Evolutionary conservation across 2,888 invertebrate species (phyloP).

Genomic region (Lasiommata megera): DNA sequence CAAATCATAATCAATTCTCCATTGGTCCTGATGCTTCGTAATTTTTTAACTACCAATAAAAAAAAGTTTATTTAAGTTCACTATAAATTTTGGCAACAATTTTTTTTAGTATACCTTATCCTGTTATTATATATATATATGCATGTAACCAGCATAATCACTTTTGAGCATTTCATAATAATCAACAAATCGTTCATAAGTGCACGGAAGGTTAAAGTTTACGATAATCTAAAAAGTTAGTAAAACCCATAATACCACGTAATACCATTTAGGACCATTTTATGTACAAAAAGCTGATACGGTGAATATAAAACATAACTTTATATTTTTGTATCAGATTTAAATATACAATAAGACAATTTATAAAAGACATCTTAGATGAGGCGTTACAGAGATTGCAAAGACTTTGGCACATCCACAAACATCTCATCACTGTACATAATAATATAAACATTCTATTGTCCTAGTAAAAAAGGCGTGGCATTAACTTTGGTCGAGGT

Average conservation of each 20-base stretch:
- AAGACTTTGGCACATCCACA: too few relatives aligned
- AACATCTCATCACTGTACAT: too few relatives aligned
- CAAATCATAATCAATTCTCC: background rate
- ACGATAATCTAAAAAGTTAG: background rate
- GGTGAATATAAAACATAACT: background rate
- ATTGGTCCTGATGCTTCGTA: too few relatives aligned
- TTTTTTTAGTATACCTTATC: background rate
- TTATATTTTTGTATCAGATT: too few relatives aligned
- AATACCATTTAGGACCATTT: conserved; percentile 20
- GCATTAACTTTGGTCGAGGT: too few relatives aligned
- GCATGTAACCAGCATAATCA: conserved; percentile 3
- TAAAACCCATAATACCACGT: background rate
- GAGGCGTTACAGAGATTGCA: too few relatives aligned
- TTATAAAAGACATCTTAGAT: too few relatives aligned
- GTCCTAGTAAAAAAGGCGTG: too few relatives aligned
- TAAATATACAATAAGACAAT: too few relatives aligned
- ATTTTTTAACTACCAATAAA: background rate
- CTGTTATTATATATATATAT: background rate
- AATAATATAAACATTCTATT: too few relatives aligned
- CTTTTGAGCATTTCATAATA: conserved; percentile 17
- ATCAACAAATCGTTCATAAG: conserved; percentile 17
- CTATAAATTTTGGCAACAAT: conserved; percentile 5
- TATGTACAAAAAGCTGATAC: background rate
- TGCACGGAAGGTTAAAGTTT: conserved; percentile 9
- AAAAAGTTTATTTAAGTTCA: background rate